Percentiles rank a stretch among this genome's conserved stretches.
Conservation (phyloP, 2,797 vertebrate species). For the Diglossa cyanea region DNA sequence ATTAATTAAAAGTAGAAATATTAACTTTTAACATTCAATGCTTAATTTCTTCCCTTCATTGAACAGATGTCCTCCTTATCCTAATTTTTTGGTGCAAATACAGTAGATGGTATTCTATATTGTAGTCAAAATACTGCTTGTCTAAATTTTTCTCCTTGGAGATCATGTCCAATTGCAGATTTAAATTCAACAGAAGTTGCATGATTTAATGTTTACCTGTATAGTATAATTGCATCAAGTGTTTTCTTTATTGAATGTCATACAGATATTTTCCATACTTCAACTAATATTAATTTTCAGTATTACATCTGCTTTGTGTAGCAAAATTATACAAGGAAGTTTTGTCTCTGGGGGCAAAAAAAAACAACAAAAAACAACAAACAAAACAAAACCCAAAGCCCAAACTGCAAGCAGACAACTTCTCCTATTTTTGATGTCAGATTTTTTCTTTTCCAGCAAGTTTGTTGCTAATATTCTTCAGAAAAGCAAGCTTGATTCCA, state of each 20-base stretch:
- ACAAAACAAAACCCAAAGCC: not conserved
- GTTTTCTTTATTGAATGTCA: not conserved
- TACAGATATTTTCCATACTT: not conserved
- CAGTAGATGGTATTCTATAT: not conserved
- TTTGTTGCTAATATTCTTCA: not conserved
- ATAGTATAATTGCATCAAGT: not conserved
- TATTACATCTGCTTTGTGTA: not conserved
- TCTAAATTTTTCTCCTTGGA: not conserved
- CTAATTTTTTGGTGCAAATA: not conserved
- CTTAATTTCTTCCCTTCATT: not conserved
- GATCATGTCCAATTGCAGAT: not conserved
- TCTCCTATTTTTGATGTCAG: not conserved
- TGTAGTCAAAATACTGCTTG: not conserved
- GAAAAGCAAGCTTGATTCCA: not conserved
- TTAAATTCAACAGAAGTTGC: not conserved
- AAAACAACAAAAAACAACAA: not conserved
- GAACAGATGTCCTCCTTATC: rapidly evolving
- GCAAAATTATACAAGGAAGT: not conserved
- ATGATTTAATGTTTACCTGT: not conserved
- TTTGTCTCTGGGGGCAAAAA: rapidly evolving
- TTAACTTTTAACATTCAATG: not conserved
- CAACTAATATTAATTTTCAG: not conserved
- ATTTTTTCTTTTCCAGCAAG: not conserved
- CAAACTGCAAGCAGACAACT: not conserved
- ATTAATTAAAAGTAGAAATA: not conserved